Evolutionary conservation across 1,140 invertebrate genomes (phyloP).

Genomic region (Caenorhabditis brenneri): DNA sequence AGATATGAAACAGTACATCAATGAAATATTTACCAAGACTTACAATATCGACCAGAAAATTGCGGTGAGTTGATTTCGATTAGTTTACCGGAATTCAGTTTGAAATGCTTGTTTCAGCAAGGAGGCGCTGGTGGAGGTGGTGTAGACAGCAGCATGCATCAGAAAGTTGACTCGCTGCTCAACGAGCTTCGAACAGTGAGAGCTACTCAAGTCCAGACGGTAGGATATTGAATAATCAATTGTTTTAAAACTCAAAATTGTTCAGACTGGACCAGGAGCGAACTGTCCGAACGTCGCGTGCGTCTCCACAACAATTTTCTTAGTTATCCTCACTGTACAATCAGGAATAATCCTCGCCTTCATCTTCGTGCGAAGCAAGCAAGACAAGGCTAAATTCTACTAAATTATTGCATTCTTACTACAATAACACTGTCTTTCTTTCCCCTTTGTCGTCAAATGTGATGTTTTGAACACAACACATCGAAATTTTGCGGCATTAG

Average conservation of each 20-base stretch:
- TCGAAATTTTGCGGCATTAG: neutral
- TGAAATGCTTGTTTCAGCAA: no score
- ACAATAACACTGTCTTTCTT: constrained; percentile 3
- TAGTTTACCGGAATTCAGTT: no score
- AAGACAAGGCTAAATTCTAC: constrained; percentile 71
- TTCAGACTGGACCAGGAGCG: constrained; percentile 37
- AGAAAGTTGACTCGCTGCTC: constrained; percentile 51
- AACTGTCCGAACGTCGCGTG: constrained; percentile 55
- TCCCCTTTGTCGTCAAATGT: neutral
- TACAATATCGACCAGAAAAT: constrained; percentile 69
- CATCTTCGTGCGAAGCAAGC: constrained; percentile 68
- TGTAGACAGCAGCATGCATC: constrained; percentile 48
- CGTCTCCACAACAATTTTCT: constrained; percentile 63
- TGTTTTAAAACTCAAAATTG: neutral
- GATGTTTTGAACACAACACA: neutral
- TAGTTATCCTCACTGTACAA: constrained; percentile 62
- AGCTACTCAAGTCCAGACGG: constrained; percentile 39
- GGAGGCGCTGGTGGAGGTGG: constrained; percentile 9
- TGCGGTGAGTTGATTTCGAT: neutral
- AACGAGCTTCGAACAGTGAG: constrained; percentile 45
- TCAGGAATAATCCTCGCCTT: constrained; percentile 61
- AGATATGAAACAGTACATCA: constrained; percentile 70
- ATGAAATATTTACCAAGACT: constrained; percentile 70
- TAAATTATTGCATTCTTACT: constrained; percentile 43
- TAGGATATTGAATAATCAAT: neutral